Conservation (phyloP, 2,888 invertebrate genomes). For the Apodemia duryi region DNA sequence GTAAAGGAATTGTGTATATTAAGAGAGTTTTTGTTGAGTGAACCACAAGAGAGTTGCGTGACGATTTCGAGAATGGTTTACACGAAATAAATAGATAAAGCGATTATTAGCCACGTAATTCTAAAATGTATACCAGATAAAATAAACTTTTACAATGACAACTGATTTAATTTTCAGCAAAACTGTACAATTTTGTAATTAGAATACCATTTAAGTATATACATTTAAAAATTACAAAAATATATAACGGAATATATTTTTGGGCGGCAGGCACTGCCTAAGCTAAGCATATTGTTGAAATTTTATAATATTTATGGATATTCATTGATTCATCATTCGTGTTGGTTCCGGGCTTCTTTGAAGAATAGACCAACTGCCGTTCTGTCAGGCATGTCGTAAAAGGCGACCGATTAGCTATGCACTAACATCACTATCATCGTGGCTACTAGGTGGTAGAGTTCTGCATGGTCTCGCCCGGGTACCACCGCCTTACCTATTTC, state of each 20-base stretch:
- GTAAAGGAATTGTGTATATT: conserved; percentile 63
- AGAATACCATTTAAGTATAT: neutral
- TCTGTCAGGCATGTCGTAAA: too few relatives aligned
- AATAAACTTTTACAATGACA: neutral
- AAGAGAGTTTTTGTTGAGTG: conserved; percentile 35
- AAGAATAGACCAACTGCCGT: too few relatives aligned
- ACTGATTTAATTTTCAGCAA: neutral
- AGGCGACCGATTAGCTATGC: too few relatives aligned
- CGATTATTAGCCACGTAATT: neutral
- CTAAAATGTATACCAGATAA: neutral
- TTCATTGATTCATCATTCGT: too few relatives aligned
- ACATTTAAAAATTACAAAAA: neutral
- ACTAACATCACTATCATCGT: too few relatives aligned
- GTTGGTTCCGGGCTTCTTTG: too few relatives aligned
- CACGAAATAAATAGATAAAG: conserved; percentile 1
- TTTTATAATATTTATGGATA: too few relatives aligned
- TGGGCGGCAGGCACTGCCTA: neutral
- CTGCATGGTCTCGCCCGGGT: too few relatives aligned
- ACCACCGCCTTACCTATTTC: too few relatives aligned
- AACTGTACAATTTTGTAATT: too few relatives aligned
- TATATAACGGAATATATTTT: neutral
- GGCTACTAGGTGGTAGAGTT: too few relatives aligned
- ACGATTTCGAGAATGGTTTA: conserved; percentile 4
- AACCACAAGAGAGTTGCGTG: conserved; percentile 29
- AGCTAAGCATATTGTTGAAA: neutral